Conservation (phyloP, 2,888 invertebrate species). For the Eristalis arbustorum region DNA sequence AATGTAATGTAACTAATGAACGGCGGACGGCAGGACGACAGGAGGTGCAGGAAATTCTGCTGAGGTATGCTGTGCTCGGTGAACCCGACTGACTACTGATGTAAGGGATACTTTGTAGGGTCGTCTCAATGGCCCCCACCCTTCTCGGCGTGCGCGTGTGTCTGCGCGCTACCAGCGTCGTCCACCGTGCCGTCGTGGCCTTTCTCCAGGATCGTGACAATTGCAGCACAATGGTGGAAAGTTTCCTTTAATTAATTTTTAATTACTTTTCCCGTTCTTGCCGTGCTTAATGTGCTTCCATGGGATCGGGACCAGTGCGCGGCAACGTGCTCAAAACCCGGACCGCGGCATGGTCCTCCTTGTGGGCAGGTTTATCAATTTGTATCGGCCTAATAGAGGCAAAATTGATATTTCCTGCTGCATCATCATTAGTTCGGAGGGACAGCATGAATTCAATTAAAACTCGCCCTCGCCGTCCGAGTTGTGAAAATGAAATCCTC, state of each 20-base stretch:
- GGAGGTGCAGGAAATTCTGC: constrained; percentile 3
- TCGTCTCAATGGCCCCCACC: not conserved
- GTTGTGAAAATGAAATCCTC: constrained; percentile 33
- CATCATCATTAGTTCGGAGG: constrained; percentile 29
- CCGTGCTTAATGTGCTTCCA: constrained; percentile 13
- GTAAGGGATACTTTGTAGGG: constrained; percentile 28
- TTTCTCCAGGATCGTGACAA: constrained; percentile 33
- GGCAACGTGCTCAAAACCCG: not conserved
- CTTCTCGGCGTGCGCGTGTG: not conserved
- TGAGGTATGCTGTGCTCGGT: constrained; percentile 18
- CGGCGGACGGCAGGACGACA: not conserved
- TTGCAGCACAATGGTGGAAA: constrained; percentile 35
- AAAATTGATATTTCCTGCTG: constrained; percentile 51
- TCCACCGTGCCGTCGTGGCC: not conserved
- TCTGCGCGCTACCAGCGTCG: not conserved
- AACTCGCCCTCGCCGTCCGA: not conserved
- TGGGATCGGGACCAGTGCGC: not conserved
- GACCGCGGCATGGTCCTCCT: not conserved
- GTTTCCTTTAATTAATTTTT: constrained; percentile 55
- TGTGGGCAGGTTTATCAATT: constrained; percentile 28
- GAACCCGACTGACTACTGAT: constrained; percentile 12
- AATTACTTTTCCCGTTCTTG: constrained; percentile 29
- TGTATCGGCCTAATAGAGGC: constrained; percentile 35
- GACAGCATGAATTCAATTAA: constrained; percentile 47
- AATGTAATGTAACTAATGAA: constrained; percentile 55